A percentile compares a stretch with the other conserved stretches of the same genome.
phyloP scores from a whole-genome alignment of 2,113 vertebrate species.

The Panthera leo region DNA sequence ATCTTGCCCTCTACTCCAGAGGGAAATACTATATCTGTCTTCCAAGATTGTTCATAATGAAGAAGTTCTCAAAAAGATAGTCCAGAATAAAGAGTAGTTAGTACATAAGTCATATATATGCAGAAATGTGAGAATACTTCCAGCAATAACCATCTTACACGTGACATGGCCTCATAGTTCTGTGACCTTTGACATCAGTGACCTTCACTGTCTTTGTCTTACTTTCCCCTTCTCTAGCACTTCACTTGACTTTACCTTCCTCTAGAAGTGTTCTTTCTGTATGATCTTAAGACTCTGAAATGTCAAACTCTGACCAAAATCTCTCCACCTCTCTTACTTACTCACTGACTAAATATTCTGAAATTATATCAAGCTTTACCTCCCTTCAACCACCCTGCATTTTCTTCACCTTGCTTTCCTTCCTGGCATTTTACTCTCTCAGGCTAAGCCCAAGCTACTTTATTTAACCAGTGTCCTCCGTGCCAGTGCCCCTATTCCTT shows the following conservation, averaged over 20 bases:
- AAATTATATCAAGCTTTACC: background rate
- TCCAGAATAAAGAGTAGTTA: background rate
- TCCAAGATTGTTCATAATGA: background rate
- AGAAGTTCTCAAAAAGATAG: background rate
- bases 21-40: background rate
- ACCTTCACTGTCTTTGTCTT: background rate
- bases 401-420: background rate
- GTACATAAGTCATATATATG: background rate
- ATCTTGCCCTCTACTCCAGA: background rate
- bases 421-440: background rate
- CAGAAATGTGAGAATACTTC: background rate
- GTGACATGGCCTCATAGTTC: background rate
- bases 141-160: background rate
- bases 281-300: conserved; percentile 4
- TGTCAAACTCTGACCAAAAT: background rate
- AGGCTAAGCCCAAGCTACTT: background rate
- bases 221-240: background rate
- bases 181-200: background rate
- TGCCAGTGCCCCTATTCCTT: background rate
- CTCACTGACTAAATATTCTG: background rate
- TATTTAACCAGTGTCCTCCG: background rate
- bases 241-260: background rate
- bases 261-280: background rate
- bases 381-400: background rate
- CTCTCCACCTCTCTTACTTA: background rate